These are phyloP conservation scores for Dynastes tityus DNA, from an alignment of 2,888 invertebrate species.

Conservation along the genomic window DNA sequence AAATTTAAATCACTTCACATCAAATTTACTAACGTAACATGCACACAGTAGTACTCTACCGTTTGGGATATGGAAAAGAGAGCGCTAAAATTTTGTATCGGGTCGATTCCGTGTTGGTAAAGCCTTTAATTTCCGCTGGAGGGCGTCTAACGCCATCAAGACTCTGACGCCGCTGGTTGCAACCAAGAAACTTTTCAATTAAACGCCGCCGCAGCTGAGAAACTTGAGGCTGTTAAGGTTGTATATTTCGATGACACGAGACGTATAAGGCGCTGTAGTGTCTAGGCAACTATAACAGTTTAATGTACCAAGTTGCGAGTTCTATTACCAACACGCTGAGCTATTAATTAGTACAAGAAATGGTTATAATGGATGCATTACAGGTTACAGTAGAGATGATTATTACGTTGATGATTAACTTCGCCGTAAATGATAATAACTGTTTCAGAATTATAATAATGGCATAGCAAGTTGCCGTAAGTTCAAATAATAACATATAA, in stretches of 20 bases:
- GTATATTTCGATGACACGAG: neutral
- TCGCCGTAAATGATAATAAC: too few species aligned
- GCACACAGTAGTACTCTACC: neutral
- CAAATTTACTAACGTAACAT: neutral
- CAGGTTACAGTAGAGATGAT: neutral
- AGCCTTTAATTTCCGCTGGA: neutral
- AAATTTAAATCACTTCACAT: neutral
- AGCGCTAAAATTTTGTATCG: neutral
- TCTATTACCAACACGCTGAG: neutral
- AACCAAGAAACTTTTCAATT: conserved; percentile 17
- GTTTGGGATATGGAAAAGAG: neutral
- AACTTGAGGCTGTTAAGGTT: conserved; percentile 12
- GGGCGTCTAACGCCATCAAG: neutral
- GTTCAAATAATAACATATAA: too few species aligned
- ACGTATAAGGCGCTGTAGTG: neutral
- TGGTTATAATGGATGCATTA: neutral
- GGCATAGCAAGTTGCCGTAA: too few species aligned
- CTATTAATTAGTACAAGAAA: conserved; percentile 13
- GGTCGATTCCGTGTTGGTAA: conserved; percentile 1
- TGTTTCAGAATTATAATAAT: too few species aligned
- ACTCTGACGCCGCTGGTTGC: neutral
- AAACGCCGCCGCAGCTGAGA: neutral
- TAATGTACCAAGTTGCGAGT: neutral
- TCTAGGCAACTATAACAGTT: neutral
- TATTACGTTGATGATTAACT: neutral